Evolutionary conservation across 2,797 vertebrate genomes (phyloP).

Genomic region (Potorous gilbertii): DNA sequence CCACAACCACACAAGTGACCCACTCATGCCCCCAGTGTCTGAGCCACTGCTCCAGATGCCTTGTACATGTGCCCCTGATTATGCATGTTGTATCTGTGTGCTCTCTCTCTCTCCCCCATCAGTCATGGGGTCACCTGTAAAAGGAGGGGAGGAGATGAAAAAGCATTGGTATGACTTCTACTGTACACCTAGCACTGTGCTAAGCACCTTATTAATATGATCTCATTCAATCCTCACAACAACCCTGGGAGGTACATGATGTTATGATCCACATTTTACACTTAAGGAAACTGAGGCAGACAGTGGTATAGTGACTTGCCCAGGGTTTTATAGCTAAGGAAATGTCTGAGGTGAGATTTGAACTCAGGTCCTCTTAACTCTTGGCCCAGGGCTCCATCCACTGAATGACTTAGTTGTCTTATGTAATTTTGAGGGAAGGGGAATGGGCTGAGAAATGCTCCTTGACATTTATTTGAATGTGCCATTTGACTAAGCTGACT

Average conservation of each 20-base stretch:
- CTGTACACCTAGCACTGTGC: neutral
- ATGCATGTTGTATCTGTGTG: neutral
- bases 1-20: too few species aligned
- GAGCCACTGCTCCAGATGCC: neutral
- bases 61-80: neutral
- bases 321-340: neutral
- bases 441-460: neutral
- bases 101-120: too few species aligned
- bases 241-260: neutral
- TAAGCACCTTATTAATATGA: neutral
- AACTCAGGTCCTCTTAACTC: neutral
- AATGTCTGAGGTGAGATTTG: neutral
- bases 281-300: neutral
- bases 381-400: neutral
- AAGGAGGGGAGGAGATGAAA: neutral
- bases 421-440: neutral
- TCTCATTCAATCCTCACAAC: neutral
- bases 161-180: neutral
- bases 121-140: neutral
- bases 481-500: neutral
- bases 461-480: neutral
- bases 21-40: neutral
- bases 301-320: neutral
- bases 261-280: neutral
- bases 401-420: neutral